Conservation (phyloP, 1,140 invertebrate genomes). For the Drosophila chauvacae region DNA sequence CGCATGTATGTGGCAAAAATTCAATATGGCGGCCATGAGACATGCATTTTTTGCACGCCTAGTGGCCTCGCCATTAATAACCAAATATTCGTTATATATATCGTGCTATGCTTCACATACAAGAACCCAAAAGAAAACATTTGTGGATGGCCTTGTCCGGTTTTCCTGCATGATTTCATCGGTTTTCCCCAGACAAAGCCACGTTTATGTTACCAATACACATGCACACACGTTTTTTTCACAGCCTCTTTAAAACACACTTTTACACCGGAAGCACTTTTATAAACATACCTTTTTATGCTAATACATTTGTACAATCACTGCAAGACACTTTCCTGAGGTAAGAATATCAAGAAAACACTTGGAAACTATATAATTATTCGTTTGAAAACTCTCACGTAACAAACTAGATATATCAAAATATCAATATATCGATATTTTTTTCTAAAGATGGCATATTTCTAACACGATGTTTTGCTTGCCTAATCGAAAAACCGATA, state of each 20-base stretch:
- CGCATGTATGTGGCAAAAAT: constrained; percentile 34
- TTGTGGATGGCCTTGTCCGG: not conserved
- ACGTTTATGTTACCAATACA: constrained; percentile 60
- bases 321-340: constrained; percentile 62
- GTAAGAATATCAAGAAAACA: constrained; percentile 49
- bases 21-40: constrained; percentile 68
- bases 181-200: constrained; percentile 38
- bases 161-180: not conserved
- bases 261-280: constrained; percentile 1
- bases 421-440: too few species aligned
- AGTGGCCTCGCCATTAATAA: constrained; percentile 1
- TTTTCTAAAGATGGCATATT: too few species aligned
- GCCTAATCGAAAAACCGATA: too few species aligned
- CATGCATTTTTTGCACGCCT: constrained; percentile 38
- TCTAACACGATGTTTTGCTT: too few species aligned
- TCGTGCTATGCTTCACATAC: not conserved
- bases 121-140: not conserved
- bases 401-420: constrained; percentile 46
- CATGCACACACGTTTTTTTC: constrained; percentile 42
- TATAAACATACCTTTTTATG: constrained; percentile 66
- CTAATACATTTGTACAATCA: constrained; percentile 75
- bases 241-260: not conserved
- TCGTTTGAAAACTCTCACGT: constrained; percentile 74
- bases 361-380: constrained; percentile 57
- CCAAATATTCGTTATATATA: not conserved